Conservation (phyloP, 2,888 invertebrate species). For the Pristionchus maxplancki region DNA sequence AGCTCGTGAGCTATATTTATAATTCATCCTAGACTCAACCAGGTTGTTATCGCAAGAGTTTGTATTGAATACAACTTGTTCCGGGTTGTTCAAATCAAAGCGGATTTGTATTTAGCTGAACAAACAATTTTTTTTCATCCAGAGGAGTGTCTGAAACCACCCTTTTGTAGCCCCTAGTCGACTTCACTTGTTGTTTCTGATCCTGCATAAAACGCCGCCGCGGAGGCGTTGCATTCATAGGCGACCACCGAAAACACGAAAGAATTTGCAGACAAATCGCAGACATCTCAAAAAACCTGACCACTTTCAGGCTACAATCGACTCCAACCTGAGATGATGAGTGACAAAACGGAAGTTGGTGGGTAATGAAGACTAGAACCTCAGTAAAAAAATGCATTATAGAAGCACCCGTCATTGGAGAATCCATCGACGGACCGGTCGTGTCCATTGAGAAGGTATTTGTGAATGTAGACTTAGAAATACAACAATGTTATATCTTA, state of each 20-base stretch:
- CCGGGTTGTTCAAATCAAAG: background rate
- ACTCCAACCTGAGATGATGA: background rate
- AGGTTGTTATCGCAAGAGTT: background rate
- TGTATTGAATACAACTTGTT: background rate
- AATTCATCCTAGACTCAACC: background rate
- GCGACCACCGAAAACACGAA: background rate
- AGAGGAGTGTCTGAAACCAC: background rate
- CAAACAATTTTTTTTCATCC: background rate
- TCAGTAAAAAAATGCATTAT: no score
- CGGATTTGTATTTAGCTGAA: background rate
- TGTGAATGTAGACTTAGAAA: no score
- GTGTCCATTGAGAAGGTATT: constrained; percentile 9
- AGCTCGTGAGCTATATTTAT: constrained; percentile 52
- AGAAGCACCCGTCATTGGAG: background rate
- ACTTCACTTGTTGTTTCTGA: constrained; percentile 7
- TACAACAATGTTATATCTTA: background rate
- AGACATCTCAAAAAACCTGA: background rate
- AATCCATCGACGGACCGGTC: constrained; percentile 1
- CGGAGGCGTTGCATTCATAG: background rate
- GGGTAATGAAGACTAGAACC: no score
- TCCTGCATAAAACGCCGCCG: background rate
- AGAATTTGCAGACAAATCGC: background rate
- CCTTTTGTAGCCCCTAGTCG: background rate
- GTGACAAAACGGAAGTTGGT: background rate
- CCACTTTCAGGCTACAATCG: constrained; percentile 6